phyloP scores from a whole-genome alignment of 2,797 vertebrate species.

The Yasuhikotakia modesta region DNA sequence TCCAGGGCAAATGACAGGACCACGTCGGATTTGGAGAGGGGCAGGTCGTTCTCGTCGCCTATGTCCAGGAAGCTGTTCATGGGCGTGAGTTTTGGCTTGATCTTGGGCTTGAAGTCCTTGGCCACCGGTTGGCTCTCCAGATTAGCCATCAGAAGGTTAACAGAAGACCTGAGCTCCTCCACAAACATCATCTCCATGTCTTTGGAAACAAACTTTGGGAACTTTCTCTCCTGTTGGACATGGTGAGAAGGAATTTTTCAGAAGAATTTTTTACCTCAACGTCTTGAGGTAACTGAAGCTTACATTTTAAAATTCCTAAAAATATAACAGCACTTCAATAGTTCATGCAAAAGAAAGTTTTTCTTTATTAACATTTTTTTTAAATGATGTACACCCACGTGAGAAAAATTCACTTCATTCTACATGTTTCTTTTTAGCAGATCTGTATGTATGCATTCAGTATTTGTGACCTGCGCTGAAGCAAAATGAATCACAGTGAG shows the following conservation, averaged over 20 bases:
- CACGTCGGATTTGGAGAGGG: slow-evolving; percentile 92
- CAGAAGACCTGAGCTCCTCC: slow-evolving; percentile 90
- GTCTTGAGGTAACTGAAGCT: too few relatives aligned
- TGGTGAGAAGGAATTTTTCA: not conserved
- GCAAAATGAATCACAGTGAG: too few relatives aligned
- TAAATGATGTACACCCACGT: too few relatives aligned
- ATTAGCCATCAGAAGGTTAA: slow-evolving; percentile 96
- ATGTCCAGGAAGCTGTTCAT: slow-evolving; percentile 93
- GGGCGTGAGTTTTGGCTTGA: slow-evolving; percentile 90
- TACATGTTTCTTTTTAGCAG: not conserved
- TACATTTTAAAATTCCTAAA: too few relatives aligned
- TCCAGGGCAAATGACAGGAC: slow-evolving; percentile 92
- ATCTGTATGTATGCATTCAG: not conserved
- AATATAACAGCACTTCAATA: too few relatives aligned
- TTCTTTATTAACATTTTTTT: too few relatives aligned
- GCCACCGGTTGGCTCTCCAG: slow-evolving; percentile 96
- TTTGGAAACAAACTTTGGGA: slow-evolving; percentile 82
- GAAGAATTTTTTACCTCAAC: too few relatives aligned
- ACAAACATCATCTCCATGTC: slow-evolving; percentile 92
- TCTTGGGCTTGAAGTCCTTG: slow-evolving; percentile 89
- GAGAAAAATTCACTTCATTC: not conserved
- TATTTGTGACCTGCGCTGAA: not conserved
- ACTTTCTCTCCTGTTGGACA: slow-evolving; percentile 82
- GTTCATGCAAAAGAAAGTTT: too few relatives aligned
- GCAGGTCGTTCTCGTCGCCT: slow-evolving; percentile 89